These are phyloP conservation scores for Julus scanicus DNA, from an alignment of 2,888 invertebrate genomes.

Conservation along the genomic window DNA sequence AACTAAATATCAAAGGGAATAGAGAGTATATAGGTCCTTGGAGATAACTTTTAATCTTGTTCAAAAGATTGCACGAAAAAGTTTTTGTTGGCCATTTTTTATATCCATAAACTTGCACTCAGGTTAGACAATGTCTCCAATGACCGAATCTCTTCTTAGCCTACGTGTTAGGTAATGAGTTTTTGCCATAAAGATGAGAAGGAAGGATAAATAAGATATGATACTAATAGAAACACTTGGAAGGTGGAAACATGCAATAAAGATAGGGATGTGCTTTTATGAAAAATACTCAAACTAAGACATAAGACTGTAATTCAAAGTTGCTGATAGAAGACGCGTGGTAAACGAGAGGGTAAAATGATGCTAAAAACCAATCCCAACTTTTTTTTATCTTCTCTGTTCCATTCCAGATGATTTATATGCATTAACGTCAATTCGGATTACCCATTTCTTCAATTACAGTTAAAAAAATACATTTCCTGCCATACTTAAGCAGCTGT, in stretches of 20 bases:
- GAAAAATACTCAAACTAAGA: background rate
- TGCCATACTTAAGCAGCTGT: background rate
- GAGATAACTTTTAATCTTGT: conserved; percentile 24
- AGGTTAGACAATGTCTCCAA: conserved; percentile 20
- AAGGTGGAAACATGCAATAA: conserved; percentile 33
- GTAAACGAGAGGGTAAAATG: background rate
- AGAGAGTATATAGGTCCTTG: conserved; percentile 14
- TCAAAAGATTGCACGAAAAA: background rate
- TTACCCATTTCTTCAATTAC: conserved; percentile 18
- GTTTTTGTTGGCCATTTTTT: conserved; percentile 14
- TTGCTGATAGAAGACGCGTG: background rate
- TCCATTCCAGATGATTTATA: background rate
- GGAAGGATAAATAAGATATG: conserved; percentile 19
- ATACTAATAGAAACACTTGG: conserved; percentile 33
- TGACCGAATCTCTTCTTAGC: background rate
- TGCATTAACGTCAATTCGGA: background rate
- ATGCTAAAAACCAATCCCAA: background rate
- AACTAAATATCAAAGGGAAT: conserved; percentile 33
- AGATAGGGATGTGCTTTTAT: conserved; percentile 16
- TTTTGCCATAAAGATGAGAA: conserved; percentile 7
- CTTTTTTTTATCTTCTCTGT: conserved; percentile 8
- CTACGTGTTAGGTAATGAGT: conserved; percentile 24
- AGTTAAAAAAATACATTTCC: background rate
- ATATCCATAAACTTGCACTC: conserved; percentile 15
- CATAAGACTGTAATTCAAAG: background rate